A percentile compares a stretch with the other conserved stretches of the same genome.
Evolutionary conservation across 2,888 invertebrate species (phyloP).

Genomic region (Scrobipalpa atriplicella): DNA sequence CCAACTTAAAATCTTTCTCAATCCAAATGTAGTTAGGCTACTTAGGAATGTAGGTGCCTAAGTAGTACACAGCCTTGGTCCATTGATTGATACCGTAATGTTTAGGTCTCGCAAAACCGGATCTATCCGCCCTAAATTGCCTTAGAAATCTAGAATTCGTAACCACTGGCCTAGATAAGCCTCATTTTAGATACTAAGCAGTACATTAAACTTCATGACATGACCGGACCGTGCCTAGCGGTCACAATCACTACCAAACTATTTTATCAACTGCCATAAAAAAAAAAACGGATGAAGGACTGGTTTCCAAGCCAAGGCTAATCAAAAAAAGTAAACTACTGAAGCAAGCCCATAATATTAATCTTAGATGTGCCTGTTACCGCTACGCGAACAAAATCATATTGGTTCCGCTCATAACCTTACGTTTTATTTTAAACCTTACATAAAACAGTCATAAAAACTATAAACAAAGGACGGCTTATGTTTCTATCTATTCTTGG

Average conservation of each 20-base stretch:
- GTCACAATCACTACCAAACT: neutral
- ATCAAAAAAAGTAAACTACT: too few species aligned
- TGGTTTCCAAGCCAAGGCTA: too few species aligned
- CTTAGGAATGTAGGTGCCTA: conserved; percentile 36
- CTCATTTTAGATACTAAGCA: conserved; percentile 47
- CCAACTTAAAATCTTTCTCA: conserved; percentile 20
- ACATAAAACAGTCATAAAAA: conserved; percentile 38
- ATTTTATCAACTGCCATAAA: neutral
- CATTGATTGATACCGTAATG: conserved; percentile 62
- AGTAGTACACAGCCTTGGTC: conserved; percentile 59
- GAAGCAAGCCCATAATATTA: too few species aligned
- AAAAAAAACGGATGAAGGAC: too few species aligned
- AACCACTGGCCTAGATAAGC: conserved; percentile 50
- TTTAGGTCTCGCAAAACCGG: conserved; percentile 70
- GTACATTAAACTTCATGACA: conserved; percentile 43
- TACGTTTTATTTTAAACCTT: conserved; percentile 29
- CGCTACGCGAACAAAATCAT: neutral
- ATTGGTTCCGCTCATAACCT: neutral
- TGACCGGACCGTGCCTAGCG: conserved; percentile 42
- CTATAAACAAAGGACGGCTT: neutral
- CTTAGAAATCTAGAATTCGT: conserved; percentile 63
- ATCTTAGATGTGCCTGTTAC: neutral
- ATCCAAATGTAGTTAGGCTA: conserved; percentile 30
- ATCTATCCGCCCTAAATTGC: conserved; percentile 69
- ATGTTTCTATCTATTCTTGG: conserved; percentile 10